phyloP scores from a whole-genome alignment of 2,113 vertebrate genomes.

The Ondatra zibethicus region DNA sequence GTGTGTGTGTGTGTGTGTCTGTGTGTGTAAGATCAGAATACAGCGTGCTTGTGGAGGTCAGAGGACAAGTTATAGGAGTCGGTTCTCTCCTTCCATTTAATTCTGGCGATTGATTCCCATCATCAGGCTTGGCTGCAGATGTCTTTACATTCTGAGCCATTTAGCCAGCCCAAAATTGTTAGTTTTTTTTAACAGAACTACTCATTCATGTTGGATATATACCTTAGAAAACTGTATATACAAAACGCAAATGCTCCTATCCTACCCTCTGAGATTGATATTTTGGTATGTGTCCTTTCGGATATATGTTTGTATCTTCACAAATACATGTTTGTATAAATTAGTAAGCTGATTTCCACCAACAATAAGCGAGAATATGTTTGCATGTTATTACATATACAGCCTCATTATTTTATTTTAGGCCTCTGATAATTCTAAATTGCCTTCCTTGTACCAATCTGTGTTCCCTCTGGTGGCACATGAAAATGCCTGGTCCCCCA shows the following conservation, averaged over 20 bases:
- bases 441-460: neutral
- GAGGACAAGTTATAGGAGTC: neutral
- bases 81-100: neutral
- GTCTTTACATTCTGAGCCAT: neutral
- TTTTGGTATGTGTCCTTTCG: neutral
- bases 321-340: neutral
- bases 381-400: neutral
- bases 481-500: neutral
- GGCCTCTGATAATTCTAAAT: slow-evolving; percentile 24
- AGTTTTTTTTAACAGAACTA: neutral
- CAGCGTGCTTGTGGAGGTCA: neutral
- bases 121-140: no score
- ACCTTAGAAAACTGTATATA: slow-evolving; percentile 1
- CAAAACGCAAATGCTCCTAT: neutral
- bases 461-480: neutral
- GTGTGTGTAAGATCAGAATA: neutral
- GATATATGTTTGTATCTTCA: neutral
- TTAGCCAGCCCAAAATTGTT: neutral
- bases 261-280: neutral
- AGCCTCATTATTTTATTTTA: neutral
- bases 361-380: neutral
- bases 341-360: neutral
- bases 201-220: neutral
- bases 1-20: neutral
- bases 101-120: neutral